A percentile compares a stretch with the other conserved stretches of the same genome.
These are phyloP conservation scores for Xenopus petersii DNA, from an alignment of 2,797 vertebrate genomes.

Conservation along the genomic window DNA sequence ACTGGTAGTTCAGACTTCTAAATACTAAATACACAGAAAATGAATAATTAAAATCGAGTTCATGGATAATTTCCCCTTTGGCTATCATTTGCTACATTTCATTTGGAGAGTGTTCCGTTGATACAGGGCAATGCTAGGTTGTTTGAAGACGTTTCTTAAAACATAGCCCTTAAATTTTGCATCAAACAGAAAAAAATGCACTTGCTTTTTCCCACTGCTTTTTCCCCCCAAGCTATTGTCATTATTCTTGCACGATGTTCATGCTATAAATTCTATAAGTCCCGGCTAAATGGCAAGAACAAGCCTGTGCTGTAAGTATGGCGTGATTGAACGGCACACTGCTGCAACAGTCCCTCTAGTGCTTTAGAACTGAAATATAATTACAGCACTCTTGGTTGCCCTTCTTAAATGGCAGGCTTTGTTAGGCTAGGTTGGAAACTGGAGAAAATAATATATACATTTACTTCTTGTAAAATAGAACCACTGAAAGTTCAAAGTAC, in stretches of 20 bases:
- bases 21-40: too few relatives aligned
- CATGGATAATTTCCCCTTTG: too few relatives aligned
- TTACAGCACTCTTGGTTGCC: slow-evolving; percentile 32
- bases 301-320: slow-evolving; percentile 38
- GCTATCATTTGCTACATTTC: too few relatives aligned
- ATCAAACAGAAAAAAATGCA: not conserved
- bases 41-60: too few relatives aligned
- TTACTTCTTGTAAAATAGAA: too few relatives aligned
- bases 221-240: slow-evolving; percentile 31
- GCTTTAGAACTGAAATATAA: slow-evolving; percentile 43
- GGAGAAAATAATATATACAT: slow-evolving; percentile 8
- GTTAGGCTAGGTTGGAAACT: slow-evolving; percentile 21
- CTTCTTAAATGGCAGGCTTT: slow-evolving; percentile 16
- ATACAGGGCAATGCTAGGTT: too few relatives aligned
- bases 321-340: slow-evolving; percentile 36
- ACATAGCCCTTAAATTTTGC: too few relatives aligned
- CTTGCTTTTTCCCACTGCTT: slow-evolving; percentile 4
- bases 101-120: too few relatives aligned
- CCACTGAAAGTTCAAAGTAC: too few relatives aligned
- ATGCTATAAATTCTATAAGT: slow-evolving; percentile 43
- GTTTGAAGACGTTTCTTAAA: too few relatives aligned
- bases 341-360: slow-evolving; percentile 38
- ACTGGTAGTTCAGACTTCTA: too few relatives aligned
- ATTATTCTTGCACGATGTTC: slow-evolving; percentile 41
- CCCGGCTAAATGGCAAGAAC: slow-evolving; percentile 39